Percentiles rank a stretch among this genome's conserved stretches.
Conservation (phyloP, 92 coral and sea anemone species). For the Epizoanthus scotinus region DNA sequence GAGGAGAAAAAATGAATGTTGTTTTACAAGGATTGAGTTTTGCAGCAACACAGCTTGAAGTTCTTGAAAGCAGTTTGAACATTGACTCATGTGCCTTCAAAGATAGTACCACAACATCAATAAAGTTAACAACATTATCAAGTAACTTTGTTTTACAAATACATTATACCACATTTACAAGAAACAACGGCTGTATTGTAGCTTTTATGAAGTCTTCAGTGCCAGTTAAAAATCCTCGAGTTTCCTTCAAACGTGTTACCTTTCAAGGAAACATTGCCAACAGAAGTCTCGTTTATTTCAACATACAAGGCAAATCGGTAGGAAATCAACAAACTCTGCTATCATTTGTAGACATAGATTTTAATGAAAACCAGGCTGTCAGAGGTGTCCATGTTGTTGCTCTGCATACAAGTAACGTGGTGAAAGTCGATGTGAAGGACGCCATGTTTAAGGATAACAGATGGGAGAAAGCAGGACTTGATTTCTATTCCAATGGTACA, state of each 20-base stretch:
- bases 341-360: neutral
- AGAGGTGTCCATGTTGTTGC: neutral
- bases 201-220: neutral
- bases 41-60: neutral
- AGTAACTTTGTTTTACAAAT: neutral
- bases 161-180: neutral
- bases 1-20: neutral
- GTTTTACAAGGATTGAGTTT: neutral
- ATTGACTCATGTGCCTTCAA: neutral
- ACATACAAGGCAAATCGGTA: neutral
- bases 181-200: conserved; percentile 15
- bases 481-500: neutral
- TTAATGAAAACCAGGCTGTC: neutral
- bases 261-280: neutral
- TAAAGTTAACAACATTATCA: neutral
- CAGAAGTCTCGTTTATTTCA: neutral
- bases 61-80: neutral
- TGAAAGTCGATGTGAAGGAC: neutral
- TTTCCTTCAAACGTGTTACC: neutral
- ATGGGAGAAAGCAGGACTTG: conserved; percentile 18
- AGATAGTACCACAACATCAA: neutral
- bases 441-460: neutral
- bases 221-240: neutral
- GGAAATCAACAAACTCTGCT: neutral
- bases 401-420: neutral